phyloP scores from a whole-genome alignment of 1,140 invertebrate genomes.

The Eueides isabella region DNA sequence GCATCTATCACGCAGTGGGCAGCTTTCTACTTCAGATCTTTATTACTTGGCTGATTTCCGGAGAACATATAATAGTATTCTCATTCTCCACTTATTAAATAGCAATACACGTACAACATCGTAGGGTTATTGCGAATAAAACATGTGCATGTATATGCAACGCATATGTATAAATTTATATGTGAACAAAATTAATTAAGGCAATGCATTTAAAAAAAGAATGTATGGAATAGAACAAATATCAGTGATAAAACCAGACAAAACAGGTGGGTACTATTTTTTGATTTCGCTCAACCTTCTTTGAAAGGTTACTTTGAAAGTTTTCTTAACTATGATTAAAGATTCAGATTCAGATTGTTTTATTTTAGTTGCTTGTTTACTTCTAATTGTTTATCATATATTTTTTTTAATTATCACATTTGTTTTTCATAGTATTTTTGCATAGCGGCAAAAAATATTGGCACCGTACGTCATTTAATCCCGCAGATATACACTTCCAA shows the following conservation, averaged over 20 bases:
- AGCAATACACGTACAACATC: background rate
- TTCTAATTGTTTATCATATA: no score
- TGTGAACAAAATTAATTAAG: background rate
- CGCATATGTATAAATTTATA: background rate
- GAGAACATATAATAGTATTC: conserved; percentile 35
- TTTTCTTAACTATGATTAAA: no score
- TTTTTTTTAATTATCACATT: no score
- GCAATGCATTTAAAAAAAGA: no score
- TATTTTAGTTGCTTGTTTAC: no score
- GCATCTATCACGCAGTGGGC: conserved; percentile 79
- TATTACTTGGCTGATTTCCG: conserved; percentile 77
- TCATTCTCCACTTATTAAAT: conserved; percentile 6
- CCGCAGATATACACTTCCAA: conserved; percentile 6
- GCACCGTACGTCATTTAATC: background rate
- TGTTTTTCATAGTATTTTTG: background rate
- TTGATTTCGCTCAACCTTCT: no score
- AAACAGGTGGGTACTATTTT: no score
- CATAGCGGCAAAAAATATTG: background rate
- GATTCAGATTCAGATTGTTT: no score
- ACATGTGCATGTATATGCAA: background rate
- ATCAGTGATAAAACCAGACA: no score
- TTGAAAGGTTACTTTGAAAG: no score
- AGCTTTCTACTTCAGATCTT: conserved; percentile 69
- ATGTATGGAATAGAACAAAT: no score
- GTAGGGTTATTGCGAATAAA: background rate